phyloP scores from a whole-genome alignment of 1,140 invertebrate species.

The Lutraria rhynchaena region DNA sequence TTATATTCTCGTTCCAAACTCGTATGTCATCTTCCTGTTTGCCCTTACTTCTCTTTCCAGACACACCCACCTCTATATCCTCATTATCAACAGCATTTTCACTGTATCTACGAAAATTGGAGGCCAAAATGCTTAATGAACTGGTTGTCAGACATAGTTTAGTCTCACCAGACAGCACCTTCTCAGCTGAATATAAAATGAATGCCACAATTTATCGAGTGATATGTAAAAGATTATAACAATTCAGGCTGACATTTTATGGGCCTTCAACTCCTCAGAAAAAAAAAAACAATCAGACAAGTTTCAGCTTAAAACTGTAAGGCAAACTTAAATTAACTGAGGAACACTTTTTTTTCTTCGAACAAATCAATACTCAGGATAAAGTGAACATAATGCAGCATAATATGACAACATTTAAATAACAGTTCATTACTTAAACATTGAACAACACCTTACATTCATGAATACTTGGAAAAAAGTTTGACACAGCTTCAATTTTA shows the following conservation, averaged over 20 bases:
- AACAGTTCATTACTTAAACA: no score
- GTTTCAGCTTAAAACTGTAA: background rate
- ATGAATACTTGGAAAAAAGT: no score
- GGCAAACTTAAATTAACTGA: background rate
- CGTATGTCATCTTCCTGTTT: background rate
- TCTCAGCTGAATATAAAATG: slow-evolving; percentile 37
- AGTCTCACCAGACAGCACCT: slow-evolving; percentile 47
- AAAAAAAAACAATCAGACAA: background rate
- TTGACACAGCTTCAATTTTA: no score
- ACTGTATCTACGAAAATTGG: slow-evolving; percentile 32
- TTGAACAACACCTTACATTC: no score
- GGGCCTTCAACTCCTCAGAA: background rate
- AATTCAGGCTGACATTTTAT: background rate
- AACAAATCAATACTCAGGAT: background rate
- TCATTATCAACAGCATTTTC: slow-evolving; percentile 13
- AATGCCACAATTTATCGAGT: background rate
- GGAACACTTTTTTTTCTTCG: background rate
- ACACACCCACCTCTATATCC: background rate
- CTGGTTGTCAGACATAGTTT: slow-evolving; percentile 54
- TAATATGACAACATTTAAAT: no score
- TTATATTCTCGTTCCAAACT: slow-evolving; percentile 41
- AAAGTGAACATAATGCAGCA: no score
- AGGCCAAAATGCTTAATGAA: slow-evolving; percentile 35
- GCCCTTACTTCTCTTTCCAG: background rate
- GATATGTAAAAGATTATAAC: background rate